These are phyloP conservation scores for Micrastur ruficollis DNA, from an alignment of 2,797 vertebrate species.

Conservation along the genomic window DNA sequence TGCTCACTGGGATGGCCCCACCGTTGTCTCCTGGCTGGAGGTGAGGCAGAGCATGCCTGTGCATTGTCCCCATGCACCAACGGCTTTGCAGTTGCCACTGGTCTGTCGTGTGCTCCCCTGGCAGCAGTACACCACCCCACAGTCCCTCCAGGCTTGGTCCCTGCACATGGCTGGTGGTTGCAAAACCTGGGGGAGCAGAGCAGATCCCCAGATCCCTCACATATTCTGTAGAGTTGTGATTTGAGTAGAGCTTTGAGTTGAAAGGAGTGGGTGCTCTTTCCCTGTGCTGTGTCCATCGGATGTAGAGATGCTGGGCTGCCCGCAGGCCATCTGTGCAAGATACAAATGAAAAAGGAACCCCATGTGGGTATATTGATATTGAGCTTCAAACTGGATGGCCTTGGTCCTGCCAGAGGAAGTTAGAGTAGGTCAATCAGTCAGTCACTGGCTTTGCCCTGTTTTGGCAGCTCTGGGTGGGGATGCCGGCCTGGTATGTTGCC, in stretches of 20 bases:
- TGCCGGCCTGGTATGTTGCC: slow-evolving; percentile 97
- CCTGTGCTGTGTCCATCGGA: background rate
- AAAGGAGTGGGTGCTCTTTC: background rate
- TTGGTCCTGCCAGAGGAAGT: background rate
- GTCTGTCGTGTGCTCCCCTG: background rate
- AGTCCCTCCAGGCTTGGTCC: background rate
- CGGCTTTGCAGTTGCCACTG: fast-evolving
- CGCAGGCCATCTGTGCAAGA: background rate
- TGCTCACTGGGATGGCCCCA: slow-evolving; percentile 95
- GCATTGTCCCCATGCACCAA: background rate
- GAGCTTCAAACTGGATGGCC: background rate
- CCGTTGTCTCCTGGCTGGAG: slow-evolving; percentile 96
- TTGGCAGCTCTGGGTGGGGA: slow-evolving; percentile 93
- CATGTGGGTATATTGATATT: fast-evolving
- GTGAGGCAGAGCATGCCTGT: slow-evolving; percentile 47
- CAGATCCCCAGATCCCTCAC: background rate
- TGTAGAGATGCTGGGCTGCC: background rate
- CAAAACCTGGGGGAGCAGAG: background rate
- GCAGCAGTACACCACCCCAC: background rate
- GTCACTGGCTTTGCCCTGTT: background rate
- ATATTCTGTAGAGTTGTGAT: background rate
- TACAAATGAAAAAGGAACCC: background rate
- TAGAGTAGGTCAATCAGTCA: background rate
- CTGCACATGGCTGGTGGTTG: fast-evolving
- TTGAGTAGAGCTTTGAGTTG: background rate